phyloP scores from a whole-genome alignment of 2,888 invertebrate genomes.

The Nasonovia ribisnigri region DNA sequence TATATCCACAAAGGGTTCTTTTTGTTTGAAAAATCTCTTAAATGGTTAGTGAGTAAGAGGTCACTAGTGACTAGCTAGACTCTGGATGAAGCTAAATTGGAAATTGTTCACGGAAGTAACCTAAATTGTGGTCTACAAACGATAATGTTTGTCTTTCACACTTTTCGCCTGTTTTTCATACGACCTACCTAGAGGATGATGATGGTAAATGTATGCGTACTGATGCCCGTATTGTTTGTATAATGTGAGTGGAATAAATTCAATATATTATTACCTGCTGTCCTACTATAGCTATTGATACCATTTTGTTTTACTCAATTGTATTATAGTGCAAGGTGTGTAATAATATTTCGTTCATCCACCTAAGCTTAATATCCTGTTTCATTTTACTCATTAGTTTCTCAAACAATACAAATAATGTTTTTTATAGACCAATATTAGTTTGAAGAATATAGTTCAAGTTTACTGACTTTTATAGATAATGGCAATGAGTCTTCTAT shows the following conservation, averaged over 20 bases:
- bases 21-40: slow-evolving; percentile 4
- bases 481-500: too few species aligned
- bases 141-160: slow-evolving; percentile 34
- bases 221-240: neutral
- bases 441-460: neutral
- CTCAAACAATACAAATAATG: neutral
- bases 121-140: neutral
- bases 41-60: neutral
- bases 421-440: neutral
- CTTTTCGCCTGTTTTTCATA: neutral
- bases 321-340: neutral
- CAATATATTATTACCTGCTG: neutral
- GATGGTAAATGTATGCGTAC: neutral
- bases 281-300: neutral
- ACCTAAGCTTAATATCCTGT: neutral
- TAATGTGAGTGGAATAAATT: neutral
- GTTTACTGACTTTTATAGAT: neutral
- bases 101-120: neutral
- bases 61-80: neutral
- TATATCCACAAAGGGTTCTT: neutral
- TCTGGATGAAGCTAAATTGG: slow-evolving; percentile 34
- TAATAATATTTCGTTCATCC: neutral
- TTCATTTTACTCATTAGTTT: neutral
- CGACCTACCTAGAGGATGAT: neutral
- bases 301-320: neutral